Conservation (phyloP, 2,797 vertebrate species). For the Adrianichthys oophorus region DNA sequence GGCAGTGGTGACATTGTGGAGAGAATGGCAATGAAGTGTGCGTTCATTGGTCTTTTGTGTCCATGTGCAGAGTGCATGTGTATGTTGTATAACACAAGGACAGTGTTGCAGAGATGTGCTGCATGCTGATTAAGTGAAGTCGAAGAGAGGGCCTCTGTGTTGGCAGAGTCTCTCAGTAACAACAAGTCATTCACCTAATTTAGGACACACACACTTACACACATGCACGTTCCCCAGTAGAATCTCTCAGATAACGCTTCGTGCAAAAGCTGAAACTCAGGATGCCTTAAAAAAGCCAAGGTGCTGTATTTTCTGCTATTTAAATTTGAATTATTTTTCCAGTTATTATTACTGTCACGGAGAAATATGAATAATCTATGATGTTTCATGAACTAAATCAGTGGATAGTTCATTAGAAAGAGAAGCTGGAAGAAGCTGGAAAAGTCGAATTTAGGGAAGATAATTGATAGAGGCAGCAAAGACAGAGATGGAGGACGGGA, state of each 20-base stretch:
- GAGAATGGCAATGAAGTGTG: slow-evolving; percentile 48
- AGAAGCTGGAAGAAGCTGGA: slow-evolving; percentile 23
- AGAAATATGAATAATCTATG: slow-evolving; percentile 46
- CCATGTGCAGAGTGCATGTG: slow-evolving; percentile 16
- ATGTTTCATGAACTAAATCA: slow-evolving; percentile 51
- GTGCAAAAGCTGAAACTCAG: slow-evolving; percentile 6
- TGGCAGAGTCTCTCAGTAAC: slow-evolving; percentile 63
- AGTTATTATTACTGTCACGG: slow-evolving; percentile 39
- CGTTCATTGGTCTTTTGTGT: slow-evolving; percentile 36
- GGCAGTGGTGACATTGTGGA: slow-evolving; percentile 45
- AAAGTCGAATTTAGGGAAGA: slow-evolving; percentile 24
- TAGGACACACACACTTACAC: slow-evolving; percentile 42
- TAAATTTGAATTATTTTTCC: slow-evolving; percentile 36
- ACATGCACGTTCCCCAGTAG: slow-evolving; percentile 15
- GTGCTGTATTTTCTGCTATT: slow-evolving; percentile 13
- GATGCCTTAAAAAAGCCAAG: slow-evolving; percentile 17
- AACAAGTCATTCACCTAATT: slow-evolving; percentile 75
- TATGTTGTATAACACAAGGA: slow-evolving; percentile 71
- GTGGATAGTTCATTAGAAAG: slow-evolving; percentile 57
- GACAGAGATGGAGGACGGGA: slow-evolving; percentile 31
- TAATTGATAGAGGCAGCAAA: slow-evolving; percentile 45
- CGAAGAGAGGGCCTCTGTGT: slow-evolving; percentile 69
- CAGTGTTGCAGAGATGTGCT: slow-evolving; percentile 60
- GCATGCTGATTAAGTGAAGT: slow-evolving; percentile 70
- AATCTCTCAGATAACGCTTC: slow-evolving; percentile 15